Evolutionary conservation across 2,113 vertebrate genomes (phyloP).

Genomic region (Oreochromis aureus): DNA sequence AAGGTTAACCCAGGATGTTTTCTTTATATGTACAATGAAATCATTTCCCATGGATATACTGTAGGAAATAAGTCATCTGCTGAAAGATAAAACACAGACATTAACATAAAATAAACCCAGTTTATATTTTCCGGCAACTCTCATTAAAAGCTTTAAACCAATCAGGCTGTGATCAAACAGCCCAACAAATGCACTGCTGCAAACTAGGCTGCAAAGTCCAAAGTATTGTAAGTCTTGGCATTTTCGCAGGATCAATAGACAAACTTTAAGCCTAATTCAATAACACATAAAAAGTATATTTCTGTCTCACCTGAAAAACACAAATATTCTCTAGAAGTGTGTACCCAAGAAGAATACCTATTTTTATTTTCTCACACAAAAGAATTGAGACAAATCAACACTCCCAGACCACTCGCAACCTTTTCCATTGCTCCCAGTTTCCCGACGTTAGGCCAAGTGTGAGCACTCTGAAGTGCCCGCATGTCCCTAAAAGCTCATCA

Average conservation of each 20-base stretch:
- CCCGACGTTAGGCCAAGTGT: background rate
- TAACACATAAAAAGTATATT: background rate
- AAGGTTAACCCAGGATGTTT: background rate
- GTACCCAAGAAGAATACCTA: background rate
- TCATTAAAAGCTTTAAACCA: background rate
- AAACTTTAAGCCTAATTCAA: background rate
- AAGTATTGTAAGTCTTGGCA: background rate
- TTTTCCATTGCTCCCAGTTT: background rate
- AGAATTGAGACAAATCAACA: background rate
- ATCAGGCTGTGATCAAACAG: background rate
- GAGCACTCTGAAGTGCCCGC: background rate
- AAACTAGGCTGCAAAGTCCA: background rate
- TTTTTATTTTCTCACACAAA: background rate
- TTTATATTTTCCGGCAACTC: background rate
- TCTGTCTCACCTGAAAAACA: background rate
- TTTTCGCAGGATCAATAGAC: background rate
- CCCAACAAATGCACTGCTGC: fast-evolving
- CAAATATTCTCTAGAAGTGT: background rate
- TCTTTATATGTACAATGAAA: background rate
- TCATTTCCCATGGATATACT: background rate
- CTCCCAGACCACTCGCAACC: background rate
- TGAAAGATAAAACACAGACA: background rate
- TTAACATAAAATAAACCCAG: background rate
- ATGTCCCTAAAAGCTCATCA: conserved; percentile 9
- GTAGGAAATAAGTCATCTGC: background rate